A percentile compares a stretch with the other conserved stretches of the same genome.
phyloP scores from a whole-genome alignment of 2,888 invertebrate species.

The Tinea semifulvella region DNA sequence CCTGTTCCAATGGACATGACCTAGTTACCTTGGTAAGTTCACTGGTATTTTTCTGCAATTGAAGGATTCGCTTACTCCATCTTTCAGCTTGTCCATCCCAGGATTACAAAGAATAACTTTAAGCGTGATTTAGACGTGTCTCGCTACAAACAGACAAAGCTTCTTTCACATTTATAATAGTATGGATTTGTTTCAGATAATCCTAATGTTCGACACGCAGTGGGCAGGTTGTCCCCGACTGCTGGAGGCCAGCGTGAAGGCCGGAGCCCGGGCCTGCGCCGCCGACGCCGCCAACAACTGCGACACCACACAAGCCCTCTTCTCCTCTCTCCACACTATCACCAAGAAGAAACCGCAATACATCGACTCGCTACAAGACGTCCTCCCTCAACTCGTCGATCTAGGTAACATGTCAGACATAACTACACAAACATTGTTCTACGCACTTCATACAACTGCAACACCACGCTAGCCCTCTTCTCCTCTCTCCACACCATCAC shows the following conservation, averaged over 20 bases:
- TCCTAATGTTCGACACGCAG: background rate
- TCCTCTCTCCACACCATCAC: conserved; percentile 69
- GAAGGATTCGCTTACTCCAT: background rate
- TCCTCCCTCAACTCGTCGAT: conserved; percentile 37
- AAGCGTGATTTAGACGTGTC: too few species aligned
- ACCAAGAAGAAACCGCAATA: conserved; percentile 70
- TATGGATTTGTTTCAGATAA: conserved; percentile 5
- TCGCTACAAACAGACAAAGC: too few species aligned
- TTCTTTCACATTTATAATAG: too few species aligned
- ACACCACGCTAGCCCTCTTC: conserved; percentile 77
- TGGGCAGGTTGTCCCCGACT: conserved; percentile 24
- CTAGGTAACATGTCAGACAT: too few species aligned
- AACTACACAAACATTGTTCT: too few species aligned
- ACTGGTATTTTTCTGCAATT: background rate
- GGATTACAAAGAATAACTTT: too few species aligned
- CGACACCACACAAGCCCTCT: conserved; percentile 77
- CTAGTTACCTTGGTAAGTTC: conserved; percentile 75
- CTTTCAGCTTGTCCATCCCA: too few species aligned
- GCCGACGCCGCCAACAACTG: conserved; percentile 59
- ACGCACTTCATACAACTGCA: too few species aligned
- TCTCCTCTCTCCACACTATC: conserved; percentile 69
- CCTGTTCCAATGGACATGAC: conserved; percentile 75
- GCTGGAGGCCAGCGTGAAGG: conserved; percentile 61
- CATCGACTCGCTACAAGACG: conserved; percentile 40
- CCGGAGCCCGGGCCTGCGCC: conserved; percentile 73